Evolutionary conservation across 2,888 invertebrate genomes (phyloP).

Genomic region (Drosophila meridiana): DNA sequence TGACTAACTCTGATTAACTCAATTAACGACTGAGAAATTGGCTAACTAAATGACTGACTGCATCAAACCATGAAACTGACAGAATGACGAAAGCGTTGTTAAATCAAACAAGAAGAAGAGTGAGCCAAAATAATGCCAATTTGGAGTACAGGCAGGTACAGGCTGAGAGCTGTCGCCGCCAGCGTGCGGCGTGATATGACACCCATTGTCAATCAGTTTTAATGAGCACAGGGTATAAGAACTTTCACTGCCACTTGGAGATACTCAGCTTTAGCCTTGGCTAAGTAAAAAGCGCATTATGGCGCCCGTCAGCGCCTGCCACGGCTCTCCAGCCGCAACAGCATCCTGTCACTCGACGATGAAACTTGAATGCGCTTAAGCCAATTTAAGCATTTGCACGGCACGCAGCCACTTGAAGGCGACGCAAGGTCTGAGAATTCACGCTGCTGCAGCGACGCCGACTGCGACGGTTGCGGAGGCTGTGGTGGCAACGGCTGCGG

Average conservation of each 20-base stretch:
- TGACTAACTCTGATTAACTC: too few relatives aligned
- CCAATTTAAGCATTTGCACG: slow-evolving; percentile 68
- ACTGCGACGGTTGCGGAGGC: background rate
- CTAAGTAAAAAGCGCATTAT: slow-evolving; percentile 54
- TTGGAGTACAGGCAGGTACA: background rate
- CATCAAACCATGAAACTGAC: background rate
- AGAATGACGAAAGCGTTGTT: background rate
- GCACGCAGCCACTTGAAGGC: slow-evolving; percentile 48
- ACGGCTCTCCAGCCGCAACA: slow-evolving; percentile 6
- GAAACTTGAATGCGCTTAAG: slow-evolving; percentile 46
- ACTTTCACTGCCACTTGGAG: background rate
- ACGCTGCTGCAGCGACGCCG: background rate
- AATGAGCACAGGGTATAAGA: slow-evolving; percentile 1
- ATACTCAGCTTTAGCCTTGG: slow-evolving; percentile 16
- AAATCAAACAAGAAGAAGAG: background rate
- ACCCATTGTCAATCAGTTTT: background rate
- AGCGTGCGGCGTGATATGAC: background rate
- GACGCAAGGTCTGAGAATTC: slow-evolving; percentile 36
- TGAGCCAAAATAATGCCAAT: background rate
- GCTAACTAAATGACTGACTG: too few relatives aligned
- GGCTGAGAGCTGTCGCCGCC: background rate
- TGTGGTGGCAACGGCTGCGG: background rate
- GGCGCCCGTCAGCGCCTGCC: background rate
- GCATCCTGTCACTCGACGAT: slow-evolving; percentile 12
- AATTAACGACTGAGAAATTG: background rate